Evolutionary conservation across 2,888 invertebrate genomes (phyloP).

Genomic region (Buathra laborator): DNA sequence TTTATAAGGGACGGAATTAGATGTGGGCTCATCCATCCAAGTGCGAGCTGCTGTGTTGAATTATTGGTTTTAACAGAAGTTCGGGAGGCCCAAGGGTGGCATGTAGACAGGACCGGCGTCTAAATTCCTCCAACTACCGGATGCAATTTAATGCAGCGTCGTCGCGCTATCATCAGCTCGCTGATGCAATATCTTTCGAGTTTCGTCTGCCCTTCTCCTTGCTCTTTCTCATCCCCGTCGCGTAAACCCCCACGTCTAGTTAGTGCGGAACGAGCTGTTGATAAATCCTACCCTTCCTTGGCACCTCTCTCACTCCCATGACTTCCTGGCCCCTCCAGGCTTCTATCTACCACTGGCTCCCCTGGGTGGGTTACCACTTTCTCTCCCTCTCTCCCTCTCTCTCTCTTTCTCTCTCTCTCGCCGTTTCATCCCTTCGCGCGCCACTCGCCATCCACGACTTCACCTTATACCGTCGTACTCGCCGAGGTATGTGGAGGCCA

Average conservation of each 20-base stretch:
- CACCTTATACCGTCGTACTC: constrained; percentile 54
- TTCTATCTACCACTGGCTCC: constrained; percentile 55
- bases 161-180: constrained; percentile 80
- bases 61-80: constrained; percentile 34
- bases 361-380: constrained; percentile 54
- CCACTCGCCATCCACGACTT: constrained; percentile 36
- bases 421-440: constrained; percentile 65
- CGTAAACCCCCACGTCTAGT: constrained; percentile 81
- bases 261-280: constrained; percentile 84
- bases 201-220: constrained; percentile 68
- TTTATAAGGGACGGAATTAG: background rate
- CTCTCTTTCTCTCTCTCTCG: constrained; percentile 57
- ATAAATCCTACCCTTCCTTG: constrained; percentile 80
- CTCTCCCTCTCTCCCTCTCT: constrained; percentile 65
- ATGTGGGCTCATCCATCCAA: constrained; percentile 17
- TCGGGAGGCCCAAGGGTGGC: constrained; percentile 36
- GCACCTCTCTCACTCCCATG: constrained; percentile 54
- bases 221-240: constrained; percentile 34
- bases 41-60: constrained; percentile 10
- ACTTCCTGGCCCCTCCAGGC: constrained; percentile 50
- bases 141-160: constrained; percentile 84
- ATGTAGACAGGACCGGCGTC: constrained; percentile 72
- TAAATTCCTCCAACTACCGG: constrained; percentile 83
- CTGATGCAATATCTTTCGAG: constrained; percentile 84
- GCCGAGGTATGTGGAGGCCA: constrained; percentile 82